Evolutionary conservation across 2,888 invertebrate genomes (phyloP), one percentile per base, ranked within the genome.

Genomic region (Eucera pruinosa): DNA sequence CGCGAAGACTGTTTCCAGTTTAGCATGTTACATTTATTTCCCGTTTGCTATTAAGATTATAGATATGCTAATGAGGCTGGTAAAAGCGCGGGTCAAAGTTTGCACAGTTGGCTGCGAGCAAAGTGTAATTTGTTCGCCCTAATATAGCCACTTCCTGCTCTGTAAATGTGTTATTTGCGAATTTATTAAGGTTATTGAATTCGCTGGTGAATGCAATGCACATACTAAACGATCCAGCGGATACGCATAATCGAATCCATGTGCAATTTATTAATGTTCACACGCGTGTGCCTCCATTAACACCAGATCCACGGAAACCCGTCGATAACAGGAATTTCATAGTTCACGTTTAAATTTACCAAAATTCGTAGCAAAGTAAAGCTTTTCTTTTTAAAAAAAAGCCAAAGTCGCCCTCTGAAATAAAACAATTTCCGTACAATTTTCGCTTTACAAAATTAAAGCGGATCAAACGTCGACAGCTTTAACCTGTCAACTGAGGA

Each of bases 111-210:
- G 6, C n/a, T n/a, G 45, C n/a, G 7, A 30, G 6, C 5, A 9
- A 33, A 20, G 11, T 11, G 47, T n/a, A 20, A 45, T 45, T 45
- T n/a, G 30, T 4, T 9, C 39, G 7, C 30, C 2, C 60, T 45
- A 45, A 15, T 60, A 30, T 5, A 30, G 15, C 20, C 20, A 45
- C 30, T 47, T 47, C 6, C 33, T n/a, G 45, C 9, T 33, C 23
- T 15, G 20, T 23, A 47, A 61, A 61, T 30, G 47, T 33, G 45
- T 61, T 47, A 47, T 45, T 61, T 47, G 11, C 20, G 33, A 45
- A 47, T 61, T 61, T 47, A 61, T 61, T 23, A 47, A 61, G 45
- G 47, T 47, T 61, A 61, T 61, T 61, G 30, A 61, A 61, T 33
- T 61, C 11, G 18, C 47, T 7, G 15, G 15, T n/a, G 20, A 61